Percentiles rank a stretch among this genome's conserved stretches.
Evolutionary conservation across 2,797 vertebrate genomes (phyloP).

Genomic region (Platyrinchus mystaceus): DNA sequence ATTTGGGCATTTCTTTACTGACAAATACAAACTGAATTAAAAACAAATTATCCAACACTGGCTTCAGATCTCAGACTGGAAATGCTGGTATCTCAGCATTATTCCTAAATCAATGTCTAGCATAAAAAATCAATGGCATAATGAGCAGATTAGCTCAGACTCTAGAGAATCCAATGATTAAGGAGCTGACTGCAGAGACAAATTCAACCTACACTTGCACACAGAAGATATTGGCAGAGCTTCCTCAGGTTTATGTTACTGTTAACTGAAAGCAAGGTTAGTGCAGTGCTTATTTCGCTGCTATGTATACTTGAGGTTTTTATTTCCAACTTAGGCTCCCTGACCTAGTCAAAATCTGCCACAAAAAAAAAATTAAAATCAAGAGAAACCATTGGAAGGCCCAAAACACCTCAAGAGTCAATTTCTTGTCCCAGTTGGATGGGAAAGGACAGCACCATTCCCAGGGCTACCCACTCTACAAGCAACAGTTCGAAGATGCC

Average conservation of each 20-base stretch:
- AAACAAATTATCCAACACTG: background rate
- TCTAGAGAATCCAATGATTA: background rate
- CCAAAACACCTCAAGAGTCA: background rate
- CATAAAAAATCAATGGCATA: background rate
- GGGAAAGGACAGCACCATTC: background rate
- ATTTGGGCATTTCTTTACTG: background rate
- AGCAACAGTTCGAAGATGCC: background rate
- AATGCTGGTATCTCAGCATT: background rate
- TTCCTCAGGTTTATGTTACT: background rate
- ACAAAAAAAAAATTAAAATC: background rate
- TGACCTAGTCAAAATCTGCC: background rate
- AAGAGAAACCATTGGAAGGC: background rate
- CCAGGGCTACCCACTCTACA: background rate
- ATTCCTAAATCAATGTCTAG: background rate
- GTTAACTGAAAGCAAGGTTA: background rate
- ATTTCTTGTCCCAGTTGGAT: background rate
- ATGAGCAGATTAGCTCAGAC: background rate
- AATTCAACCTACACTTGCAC: background rate
- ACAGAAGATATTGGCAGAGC: background rate
- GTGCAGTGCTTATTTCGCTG: background rate
- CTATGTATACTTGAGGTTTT: background rate
- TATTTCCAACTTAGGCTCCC: background rate
- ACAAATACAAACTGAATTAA: background rate
- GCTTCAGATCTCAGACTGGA: background rate
- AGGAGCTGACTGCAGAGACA: background rate